These are phyloP conservation scores for Elephantulus edwardii DNA, from an alignment of 2,113 vertebrate genomes.

Conservation along the genomic window DNA sequence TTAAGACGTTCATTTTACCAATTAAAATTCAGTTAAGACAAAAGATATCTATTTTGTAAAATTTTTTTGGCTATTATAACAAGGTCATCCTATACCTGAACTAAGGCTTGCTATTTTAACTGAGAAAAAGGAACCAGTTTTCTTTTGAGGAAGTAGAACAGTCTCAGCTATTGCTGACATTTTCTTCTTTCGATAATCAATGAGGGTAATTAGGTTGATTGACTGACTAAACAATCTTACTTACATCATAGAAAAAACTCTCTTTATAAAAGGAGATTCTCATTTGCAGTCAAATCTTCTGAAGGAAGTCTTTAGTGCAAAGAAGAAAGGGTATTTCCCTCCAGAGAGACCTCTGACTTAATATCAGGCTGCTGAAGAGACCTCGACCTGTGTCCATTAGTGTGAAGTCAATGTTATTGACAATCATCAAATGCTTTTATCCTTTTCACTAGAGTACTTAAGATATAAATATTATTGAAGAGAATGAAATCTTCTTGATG, in stretches of 20 bases:
- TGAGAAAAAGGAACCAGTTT: not conserved
- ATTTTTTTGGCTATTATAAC: not conserved
- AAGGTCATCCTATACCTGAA: not conserved
- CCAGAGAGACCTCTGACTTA: slow-evolving; percentile 21
- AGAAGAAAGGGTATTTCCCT: slow-evolving; percentile 15
- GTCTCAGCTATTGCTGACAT: not conserved
- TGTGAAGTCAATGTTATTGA: slow-evolving; percentile 23
- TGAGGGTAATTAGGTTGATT: slow-evolving; percentile 44
- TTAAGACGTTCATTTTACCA: slow-evolving; percentile 12
- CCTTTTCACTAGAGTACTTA: slow-evolving; percentile 38
- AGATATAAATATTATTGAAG: slow-evolving; percentile 44
- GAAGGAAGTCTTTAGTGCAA: slow-evolving; percentile 14
- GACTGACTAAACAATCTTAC: slow-evolving; percentile 33
- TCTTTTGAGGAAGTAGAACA: not conserved
- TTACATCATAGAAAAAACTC: slow-evolving; percentile 21
- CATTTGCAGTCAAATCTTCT: slow-evolving; percentile 1
- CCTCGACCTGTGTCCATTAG: slow-evolving; percentile 16
- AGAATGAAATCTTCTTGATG: slow-evolving; percentile 17
- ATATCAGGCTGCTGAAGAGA: not conserved
- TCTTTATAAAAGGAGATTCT: slow-evolving; percentile 26
- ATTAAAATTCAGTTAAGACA: not conserved
- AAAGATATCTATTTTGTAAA: not conserved
- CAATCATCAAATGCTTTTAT: slow-evolving; percentile 54
- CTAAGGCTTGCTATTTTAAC: not conserved
- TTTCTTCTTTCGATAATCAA: slow-evolving; percentile 31